Percentiles rank a stretch among this genome's conserved stretches.
Conservation (phyloP, 2,797 vertebrate species). For the Pogoniulus pusillus region DNA sequence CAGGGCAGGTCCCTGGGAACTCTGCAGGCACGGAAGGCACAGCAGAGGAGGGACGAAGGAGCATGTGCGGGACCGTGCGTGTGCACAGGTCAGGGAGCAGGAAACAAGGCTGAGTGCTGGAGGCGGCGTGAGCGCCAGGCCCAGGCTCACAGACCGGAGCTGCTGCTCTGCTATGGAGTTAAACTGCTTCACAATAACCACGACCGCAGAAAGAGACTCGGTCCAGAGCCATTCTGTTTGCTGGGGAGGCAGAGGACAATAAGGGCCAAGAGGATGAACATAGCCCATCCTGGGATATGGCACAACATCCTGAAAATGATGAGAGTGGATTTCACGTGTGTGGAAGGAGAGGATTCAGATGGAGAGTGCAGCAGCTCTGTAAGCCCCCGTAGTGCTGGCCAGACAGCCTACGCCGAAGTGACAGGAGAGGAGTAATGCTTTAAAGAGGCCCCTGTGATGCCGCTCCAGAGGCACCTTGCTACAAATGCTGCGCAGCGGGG, state of each 20-base stretch:
- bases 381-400: background rate
- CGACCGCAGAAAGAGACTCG: background rate
- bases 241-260: conserved; percentile 13
- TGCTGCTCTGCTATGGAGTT: conserved; percentile 30
- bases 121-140: conserved; percentile 7
- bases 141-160: background rate
- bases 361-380: background rate
- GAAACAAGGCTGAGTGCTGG: background rate
- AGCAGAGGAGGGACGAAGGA: background rate
- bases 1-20: background rate
- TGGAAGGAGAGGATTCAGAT: background rate
- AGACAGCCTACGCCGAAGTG: accelerated
- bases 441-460: background rate
- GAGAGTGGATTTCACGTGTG: background rate
- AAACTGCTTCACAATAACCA: conserved; percentile 50
- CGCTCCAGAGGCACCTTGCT: background rate
- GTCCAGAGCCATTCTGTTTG: background rate
- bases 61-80: conserved; percentile 41
- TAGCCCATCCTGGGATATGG: background rate
- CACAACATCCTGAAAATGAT: background rate
- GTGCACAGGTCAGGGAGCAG: conserved; percentile 34
- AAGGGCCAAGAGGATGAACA: background rate
- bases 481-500: background rate
- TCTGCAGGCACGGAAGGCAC: background rate
- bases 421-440: background rate